Evolutionary conservation across 1,140 invertebrate genomes (phyloP).

Genomic region (Brachionus koreanus): DNA sequence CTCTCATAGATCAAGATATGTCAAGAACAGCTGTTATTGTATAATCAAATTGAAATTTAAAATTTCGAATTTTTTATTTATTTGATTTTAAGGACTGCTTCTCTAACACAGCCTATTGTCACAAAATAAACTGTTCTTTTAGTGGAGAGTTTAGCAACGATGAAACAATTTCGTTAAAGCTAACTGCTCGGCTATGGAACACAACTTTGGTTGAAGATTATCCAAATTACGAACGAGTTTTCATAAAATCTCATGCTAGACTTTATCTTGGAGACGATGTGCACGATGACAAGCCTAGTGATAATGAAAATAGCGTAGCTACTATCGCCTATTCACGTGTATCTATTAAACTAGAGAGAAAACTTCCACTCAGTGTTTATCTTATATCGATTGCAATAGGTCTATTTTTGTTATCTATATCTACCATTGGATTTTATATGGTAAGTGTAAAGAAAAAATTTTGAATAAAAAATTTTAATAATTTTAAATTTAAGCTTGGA

Average conservation of each 20-base stretch:
- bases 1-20: not conserved
- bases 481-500: slow-evolving; percentile 9
- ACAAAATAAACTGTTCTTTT: slow-evolving; percentile 44
- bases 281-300: slow-evolving; percentile 7
- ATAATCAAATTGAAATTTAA: not conserved
- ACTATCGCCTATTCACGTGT: slow-evolving; percentile 31
- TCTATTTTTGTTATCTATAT: not conserved
- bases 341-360: not conserved
- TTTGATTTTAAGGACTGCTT: slow-evolving; percentile 21
- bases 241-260: slow-evolving; percentile 33
- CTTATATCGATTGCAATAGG: slow-evolving; percentile 25
- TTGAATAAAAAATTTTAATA: not conserved
- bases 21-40: slow-evolving; percentile 32
- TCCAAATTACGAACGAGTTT: slow-evolving; percentile 28
- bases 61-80: not conserved
- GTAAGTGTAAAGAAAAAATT: not conserved
- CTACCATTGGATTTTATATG: slow-evolving; percentile 11
- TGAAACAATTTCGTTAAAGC: slow-evolving; percentile 29
- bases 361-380: not conserved
- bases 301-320: slow-evolving; percentile 42
- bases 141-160: slow-evolving; percentile 36
- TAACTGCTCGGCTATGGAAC: slow-evolving; percentile 42
- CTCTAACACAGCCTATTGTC: slow-evolving; percentile 18
- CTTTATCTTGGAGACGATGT: not conserved
- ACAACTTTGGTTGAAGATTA: slow-evolving; percentile 33